Base-by-base conservation (phyloP, 2,113 vertebrate genomes). In the Nothoprocta perdicaria region DNA sequence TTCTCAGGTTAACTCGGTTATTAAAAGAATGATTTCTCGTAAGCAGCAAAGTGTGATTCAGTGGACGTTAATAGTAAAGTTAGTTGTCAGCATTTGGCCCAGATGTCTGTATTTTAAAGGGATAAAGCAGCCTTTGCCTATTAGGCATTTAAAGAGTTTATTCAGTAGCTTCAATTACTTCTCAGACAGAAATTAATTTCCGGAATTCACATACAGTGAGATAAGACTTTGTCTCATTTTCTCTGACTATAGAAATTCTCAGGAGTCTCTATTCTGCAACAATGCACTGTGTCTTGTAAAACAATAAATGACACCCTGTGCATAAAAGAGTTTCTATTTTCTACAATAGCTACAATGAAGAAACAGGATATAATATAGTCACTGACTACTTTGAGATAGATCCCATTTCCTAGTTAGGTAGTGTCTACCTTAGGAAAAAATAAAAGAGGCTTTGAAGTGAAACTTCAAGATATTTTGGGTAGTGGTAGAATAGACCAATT, bases 181-280 rank as follows among this genome's bases (percentile, higher is more conserved):
- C 81, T 90, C 75, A 88, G 86, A 66, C 55, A 91, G 75, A 95
- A 98, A 96, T 97, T 97, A 94, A 97, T 96, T 97, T 97, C 80
- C 86, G 95, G 88, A 86, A 96, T 94, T 96, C 88, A 92, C 80
- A 69, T 86, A 61, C 67, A 55, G 60, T 67, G 53, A 89, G 88
- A 95, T 95, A 94, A 93, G 79, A 63, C 93, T 93, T 88, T 78
- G 73, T 95, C 79, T 95, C 86, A 43, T 83, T 96, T 93, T 88
- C 40, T 84, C 72, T 95, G 91, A 31, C 78, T 83, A 6, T 55
- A 81, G 88, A 94, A 95, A 76, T 71, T 69, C 75, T 69, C 33
- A 26, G 58, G 74, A 80, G 69, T 35, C 92, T 96, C 94, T 95
- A 80, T 97, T 96, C 86, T 94, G 73, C 65, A 87, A 55, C 73